These are phyloP conservation scores for Protosalanx chinensis DNA, from an alignment of 2,797 vertebrate genomes.

Conservation along the genomic window DNA sequence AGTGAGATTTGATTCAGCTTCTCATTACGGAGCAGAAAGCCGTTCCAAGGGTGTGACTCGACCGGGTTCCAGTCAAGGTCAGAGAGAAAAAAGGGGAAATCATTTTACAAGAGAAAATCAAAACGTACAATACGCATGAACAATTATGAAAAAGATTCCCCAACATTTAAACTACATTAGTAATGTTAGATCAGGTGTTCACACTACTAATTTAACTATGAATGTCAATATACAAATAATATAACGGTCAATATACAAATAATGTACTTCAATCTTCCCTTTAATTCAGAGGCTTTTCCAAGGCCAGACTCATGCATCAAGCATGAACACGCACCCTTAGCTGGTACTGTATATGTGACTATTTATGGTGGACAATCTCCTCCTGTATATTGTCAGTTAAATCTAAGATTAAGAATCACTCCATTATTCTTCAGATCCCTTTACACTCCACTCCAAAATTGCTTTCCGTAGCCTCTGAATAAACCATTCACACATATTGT, in stretches of 20 bases:
- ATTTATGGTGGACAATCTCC: too few species aligned
- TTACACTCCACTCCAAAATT: background rate
- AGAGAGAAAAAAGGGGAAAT: constrained; percentile 8
- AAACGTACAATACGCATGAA: background rate
- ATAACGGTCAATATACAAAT: background rate
- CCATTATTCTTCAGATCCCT: background rate
- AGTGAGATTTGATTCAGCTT: constrained; percentile 25
- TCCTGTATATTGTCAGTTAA: too few species aligned
- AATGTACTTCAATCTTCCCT: background rate
- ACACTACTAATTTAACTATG: background rate
- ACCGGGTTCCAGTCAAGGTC: constrained; percentile 27
- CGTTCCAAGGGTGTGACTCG: constrained; percentile 9
- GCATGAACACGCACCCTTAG: too few species aligned
- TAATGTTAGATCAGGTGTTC: constrained; percentile 33
- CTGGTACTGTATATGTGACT: too few species aligned
- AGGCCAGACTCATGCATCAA: too few species aligned
- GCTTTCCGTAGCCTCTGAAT: constrained; percentile 37
- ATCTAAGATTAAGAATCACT: background rate
- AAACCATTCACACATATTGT: constrained; percentile 22
- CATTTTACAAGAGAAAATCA: constrained; percentile 3
- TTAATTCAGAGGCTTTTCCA: background rate
- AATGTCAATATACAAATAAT: background rate
- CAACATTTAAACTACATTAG: background rate
- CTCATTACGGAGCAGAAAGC: constrained; percentile 16
- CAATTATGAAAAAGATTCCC: background rate